phyloP scores from a whole-genome alignment of 23 tunicate species.

The Ciona savignyi region DNA sequence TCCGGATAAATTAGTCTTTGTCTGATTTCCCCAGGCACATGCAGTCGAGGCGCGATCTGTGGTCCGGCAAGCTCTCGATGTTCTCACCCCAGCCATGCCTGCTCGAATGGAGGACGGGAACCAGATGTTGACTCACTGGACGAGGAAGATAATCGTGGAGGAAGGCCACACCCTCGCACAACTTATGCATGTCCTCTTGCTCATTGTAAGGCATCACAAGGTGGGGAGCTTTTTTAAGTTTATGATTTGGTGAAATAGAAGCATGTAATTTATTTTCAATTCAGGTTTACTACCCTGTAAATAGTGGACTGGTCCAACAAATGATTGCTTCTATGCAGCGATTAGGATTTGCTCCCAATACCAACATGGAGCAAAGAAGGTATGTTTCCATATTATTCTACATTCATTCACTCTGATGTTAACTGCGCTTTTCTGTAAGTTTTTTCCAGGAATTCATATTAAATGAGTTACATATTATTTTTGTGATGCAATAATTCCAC shows the following conservation, averaged over 20 bases:
- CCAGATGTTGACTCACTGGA: conserved; percentile 86
- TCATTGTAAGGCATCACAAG: conserved; percentile 80
- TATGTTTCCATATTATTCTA: background rate
- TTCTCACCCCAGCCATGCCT: conserved; percentile 81
- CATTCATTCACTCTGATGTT: too few relatives aligned
- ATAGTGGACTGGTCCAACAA: conserved; percentile 66
- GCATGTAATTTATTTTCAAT: background rate
- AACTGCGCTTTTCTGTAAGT: too few relatives aligned
- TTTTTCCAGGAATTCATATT: too few relatives aligned
- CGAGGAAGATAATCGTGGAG: conserved; percentile 90
- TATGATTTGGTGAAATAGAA: too few relatives aligned
- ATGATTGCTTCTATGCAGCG: conserved; percentile 97
- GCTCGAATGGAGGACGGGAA: conserved; percentile 80
- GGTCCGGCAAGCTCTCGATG: conserved; percentile 89
- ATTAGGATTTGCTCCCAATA: conserved; percentile 88
- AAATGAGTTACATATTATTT: too few relatives aligned
- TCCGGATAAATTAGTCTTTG: background rate
- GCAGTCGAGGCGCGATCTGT: conserved; percentile 77
- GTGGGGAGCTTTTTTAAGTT: conserved; percentile 14
- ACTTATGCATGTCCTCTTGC: conserved; percentile 79
- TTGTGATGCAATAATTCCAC: too few relatives aligned
- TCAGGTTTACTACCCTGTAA: conserved; percentile 87
- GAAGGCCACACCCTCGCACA: conserved; percentile 96
- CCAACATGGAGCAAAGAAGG: conserved; percentile 87
- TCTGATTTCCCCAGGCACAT: conserved; percentile 53